Percentiles rank a stretch among this genome's conserved stretches.
phyloP scores from a whole-genome alignment of 2,797 vertebrate species.

The Channallabes apus region DNA sequence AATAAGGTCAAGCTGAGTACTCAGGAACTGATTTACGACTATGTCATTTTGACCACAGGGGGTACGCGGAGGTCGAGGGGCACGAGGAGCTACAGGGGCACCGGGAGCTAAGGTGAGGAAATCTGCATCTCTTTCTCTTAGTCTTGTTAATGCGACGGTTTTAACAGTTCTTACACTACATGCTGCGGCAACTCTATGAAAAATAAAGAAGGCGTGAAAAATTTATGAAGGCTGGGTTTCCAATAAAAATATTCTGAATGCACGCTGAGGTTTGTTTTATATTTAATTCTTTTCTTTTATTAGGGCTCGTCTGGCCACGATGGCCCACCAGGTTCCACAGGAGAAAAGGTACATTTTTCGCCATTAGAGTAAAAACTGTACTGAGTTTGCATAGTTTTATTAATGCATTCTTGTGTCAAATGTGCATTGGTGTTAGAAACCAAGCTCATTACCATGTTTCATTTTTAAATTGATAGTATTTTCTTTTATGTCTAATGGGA shows the following conservation, averaged over 20 bases:
- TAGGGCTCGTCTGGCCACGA: constrained; percentile 87
- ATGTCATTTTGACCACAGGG: constrained; percentile 75
- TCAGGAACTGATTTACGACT: constrained; percentile 4
- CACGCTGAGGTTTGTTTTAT: not conserved
- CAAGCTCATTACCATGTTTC: constrained; percentile 1
- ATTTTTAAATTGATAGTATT: not conserved
- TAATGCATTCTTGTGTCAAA: not conserved
- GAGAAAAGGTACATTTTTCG: constrained; percentile 79
- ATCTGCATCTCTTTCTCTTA: not conserved
- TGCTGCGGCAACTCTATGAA: not conserved
- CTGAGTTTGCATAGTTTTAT: constrained; percentile 27
- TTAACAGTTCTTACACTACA: not conserved
- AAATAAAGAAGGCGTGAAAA: not conserved
- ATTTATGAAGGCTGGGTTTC: not conserved
- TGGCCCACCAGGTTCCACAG: constrained; percentile 77
- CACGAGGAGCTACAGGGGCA: constrained; percentile 84
- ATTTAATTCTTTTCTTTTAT: constrained; percentile 35
- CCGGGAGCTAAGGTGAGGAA: constrained; percentile 84
- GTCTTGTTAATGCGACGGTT: not conserved
- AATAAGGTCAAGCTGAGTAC: constrained; percentile 14
- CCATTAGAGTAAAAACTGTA: constrained; percentile 8
- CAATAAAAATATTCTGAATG: constrained; percentile 9
- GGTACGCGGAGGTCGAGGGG: constrained; percentile 82
- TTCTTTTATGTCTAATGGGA: not conserved
- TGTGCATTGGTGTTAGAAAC: not conserved